A percentile compares a stretch with the other conserved stretches of the same genome.
Evolutionary conservation across 1,140 invertebrate genomes (phyloP).

Genomic region (Planococcus citri): DNA sequence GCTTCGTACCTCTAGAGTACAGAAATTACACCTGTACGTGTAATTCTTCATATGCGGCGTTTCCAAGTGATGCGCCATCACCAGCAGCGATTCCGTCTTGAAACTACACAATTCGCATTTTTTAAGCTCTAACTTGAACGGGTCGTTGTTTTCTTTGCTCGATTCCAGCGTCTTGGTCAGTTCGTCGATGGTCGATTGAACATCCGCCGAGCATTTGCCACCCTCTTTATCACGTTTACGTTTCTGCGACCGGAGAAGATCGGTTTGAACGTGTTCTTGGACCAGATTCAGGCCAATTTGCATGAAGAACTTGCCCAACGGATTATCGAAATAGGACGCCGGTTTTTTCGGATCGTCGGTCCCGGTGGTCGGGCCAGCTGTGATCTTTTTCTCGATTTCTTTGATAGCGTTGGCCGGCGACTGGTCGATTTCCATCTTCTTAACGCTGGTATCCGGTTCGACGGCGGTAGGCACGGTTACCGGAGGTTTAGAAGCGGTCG

Average conservation of each 20-base stretch:
- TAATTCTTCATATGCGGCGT: constrained; percentile 83
- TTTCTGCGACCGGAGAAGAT: constrained; percentile 75
- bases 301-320: constrained; percentile 82
- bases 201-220: constrained; percentile 48
- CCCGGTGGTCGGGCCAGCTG: not conserved
- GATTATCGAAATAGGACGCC: constrained; percentile 60
- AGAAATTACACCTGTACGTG: constrained; percentile 72
- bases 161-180: constrained; percentile 70
- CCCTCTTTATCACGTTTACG: constrained; percentile 55
- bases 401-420: constrained; percentile 21
- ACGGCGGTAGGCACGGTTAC: constrained; percentile 28
- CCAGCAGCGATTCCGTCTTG: constrained; percentile 75
- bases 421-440: constrained; percentile 24
- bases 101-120: constrained; percentile 87
- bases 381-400: constrained; percentile 25
- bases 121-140: constrained; percentile 61
- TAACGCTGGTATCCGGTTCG: constrained; percentile 30
- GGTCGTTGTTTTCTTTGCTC: constrained; percentile 78
- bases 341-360: constrained; percentile 25
- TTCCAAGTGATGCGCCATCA: constrained; percentile 79
- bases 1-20: constrained; percentile 64
- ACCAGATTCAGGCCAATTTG: constrained; percentile 83
- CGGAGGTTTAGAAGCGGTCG: constrained; percentile 26
- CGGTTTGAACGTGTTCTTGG: constrained; percentile 83
- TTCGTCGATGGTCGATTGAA: constrained; percentile 62